Evolutionary conservation across 2,113 vertebrate species (phyloP).

Genomic region (Phrynocephalus versicolor): DNA sequence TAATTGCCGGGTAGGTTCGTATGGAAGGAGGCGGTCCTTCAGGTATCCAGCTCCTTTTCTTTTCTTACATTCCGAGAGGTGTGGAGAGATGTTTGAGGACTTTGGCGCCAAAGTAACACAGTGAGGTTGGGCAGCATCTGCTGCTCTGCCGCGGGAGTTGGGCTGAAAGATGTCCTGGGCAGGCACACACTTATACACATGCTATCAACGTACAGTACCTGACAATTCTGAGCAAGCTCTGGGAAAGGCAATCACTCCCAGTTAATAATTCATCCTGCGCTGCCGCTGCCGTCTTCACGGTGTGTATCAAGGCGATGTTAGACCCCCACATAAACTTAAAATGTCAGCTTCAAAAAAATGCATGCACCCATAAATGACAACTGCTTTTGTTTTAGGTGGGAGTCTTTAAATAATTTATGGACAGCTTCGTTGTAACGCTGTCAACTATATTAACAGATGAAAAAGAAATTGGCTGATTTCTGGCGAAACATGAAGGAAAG

Average conservation of each 20-base stretch:
- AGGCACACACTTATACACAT: no score
- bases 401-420: slow-evolving; percentile 66
- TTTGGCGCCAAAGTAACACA: no score
- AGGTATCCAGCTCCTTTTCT: no score
- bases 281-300: slow-evolving; percentile 35
- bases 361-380: background rate
- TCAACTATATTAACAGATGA: slow-evolving; percentile 61
- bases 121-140: no score
- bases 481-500: slow-evolving; percentile 40
- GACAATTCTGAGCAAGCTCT: slow-evolving; percentile 36
- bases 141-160: no score
- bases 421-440: slow-evolving; percentile 43
- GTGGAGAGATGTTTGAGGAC: no score
- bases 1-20: no score
- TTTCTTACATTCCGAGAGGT: no score
- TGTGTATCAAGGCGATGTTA: slow-evolving; percentile 34
- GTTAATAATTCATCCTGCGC: slow-evolving; percentile 62
- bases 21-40: no score
- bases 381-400: slow-evolving; percentile 51
- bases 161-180: no score
- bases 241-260: slow-evolving; percentile 52
- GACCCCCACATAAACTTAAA: slow-evolving; percentile 52
- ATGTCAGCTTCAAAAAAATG: slow-evolving; percentile 33
- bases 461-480: slow-evolving; percentile 54
- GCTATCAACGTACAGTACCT: slow-evolving; percentile 19